Conservation (phyloP, 2,888 invertebrate species). For the Drosophila subquinaria region DNA sequence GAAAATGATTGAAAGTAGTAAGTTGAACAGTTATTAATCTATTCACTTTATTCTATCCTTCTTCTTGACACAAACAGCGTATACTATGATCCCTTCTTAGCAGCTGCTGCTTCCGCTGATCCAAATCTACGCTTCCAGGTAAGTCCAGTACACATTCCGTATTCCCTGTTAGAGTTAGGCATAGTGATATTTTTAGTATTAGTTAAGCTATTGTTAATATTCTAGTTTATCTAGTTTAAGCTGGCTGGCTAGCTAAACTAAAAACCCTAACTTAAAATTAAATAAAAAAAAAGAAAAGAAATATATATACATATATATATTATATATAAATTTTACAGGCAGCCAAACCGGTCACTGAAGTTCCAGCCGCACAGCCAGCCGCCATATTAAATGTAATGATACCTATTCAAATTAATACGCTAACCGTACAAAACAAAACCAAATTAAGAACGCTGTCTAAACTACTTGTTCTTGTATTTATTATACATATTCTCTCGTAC, state of each 20-base stretch:
- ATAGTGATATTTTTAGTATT: constrained; percentile 20
- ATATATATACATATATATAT: constrained; percentile 72
- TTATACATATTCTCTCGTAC: constrained; percentile 53
- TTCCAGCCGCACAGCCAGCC: constrained; percentile 87
- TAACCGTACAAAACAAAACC: constrained; percentile 58
- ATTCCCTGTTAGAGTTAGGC: constrained; percentile 4
- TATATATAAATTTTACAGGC: constrained; percentile 88
- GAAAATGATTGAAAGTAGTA: not conserved
- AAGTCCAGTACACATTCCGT: constrained; percentile 82
- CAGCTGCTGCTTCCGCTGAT: constrained; percentile 93
- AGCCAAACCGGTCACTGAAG: constrained; percentile 90
- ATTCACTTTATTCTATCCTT: constrained; percentile 33
- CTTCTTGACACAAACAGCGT: constrained; percentile 87
- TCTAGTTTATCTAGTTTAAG: constrained; percentile 38
- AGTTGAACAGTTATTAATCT: constrained; percentile 54
- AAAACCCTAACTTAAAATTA: constrained; percentile 18
- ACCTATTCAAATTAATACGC: constrained; percentile 73
- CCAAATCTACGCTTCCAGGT: constrained; percentile 97
- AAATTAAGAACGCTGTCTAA: constrained; percentile 56
- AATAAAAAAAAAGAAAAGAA: constrained; percentile 16
- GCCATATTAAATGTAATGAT: constrained; percentile 86
- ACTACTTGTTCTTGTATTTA: constrained; percentile 35
- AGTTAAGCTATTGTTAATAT: constrained; percentile 12
- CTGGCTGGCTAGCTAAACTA: constrained; percentile 49
- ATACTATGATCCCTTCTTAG: constrained; percentile 98